Evolutionary conservation across 1,140 invertebrate genomes (phyloP).

Genomic region (Panagrolaimus sp.): DNA sequence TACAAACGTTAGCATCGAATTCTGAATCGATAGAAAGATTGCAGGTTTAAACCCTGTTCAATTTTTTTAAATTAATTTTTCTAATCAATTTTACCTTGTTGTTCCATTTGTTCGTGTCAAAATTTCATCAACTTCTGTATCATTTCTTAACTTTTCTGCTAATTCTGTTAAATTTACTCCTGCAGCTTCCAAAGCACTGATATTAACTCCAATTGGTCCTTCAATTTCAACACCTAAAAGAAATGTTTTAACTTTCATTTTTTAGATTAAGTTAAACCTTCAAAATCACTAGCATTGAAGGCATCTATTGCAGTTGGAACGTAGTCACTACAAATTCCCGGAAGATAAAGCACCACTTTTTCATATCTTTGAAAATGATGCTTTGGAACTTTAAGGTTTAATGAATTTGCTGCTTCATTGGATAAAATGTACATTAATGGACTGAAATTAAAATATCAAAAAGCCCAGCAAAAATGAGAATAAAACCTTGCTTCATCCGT

Average conservation of each 20-base stretch:
- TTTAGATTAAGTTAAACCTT: conserved; percentile 27
- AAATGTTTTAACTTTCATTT: background rate
- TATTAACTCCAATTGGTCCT: conserved; percentile 57
- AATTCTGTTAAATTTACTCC: conserved; percentile 57
- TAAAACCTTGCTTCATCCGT: conserved; percentile 49
- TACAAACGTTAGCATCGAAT: too few relatives aligned
- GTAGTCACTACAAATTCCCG: conserved; percentile 54
- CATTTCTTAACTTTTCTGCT: conserved; percentile 54
- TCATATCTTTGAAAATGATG: conserved; percentile 42
- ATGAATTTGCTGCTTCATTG: conserved; percentile 27
- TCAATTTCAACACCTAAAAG: conserved; percentile 53
- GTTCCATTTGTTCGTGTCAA: conserved; percentile 46
- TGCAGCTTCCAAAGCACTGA: conserved; percentile 48
- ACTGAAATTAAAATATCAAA: background rate
- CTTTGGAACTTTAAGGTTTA: conserved; percentile 37
- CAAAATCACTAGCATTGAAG: conserved; percentile 56
- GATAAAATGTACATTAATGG: conserved; percentile 35
- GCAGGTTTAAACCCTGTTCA: too few relatives aligned
- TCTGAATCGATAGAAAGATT: too few relatives aligned
- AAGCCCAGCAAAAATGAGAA: background rate
- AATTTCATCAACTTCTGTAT: conserved; percentile 57
- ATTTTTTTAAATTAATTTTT: too few relatives aligned
- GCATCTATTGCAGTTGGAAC: conserved; percentile 53
- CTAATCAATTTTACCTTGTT: too few relatives aligned
- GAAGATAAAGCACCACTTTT: conserved; percentile 46